These are phyloP conservation scores for Eurystomus glaucurus DNA, from an alignment of 2,797 vertebrate genomes.

Conservation along the genomic window DNA sequence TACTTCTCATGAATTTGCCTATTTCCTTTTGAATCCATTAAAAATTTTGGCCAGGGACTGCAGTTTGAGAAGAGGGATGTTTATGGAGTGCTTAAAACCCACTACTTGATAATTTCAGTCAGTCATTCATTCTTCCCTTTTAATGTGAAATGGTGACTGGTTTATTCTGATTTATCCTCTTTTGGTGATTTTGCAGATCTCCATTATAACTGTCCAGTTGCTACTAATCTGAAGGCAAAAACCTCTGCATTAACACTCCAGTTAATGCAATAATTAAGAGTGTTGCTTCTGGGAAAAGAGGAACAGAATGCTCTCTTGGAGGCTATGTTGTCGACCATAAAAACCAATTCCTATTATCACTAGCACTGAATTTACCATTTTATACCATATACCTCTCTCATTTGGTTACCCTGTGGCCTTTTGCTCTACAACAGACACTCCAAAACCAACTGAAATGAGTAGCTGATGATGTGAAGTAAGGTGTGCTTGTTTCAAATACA, in stretches of 20 bases:
- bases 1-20: background rate
- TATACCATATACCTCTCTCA: background rate
- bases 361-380: background rate
- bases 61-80: background rate
- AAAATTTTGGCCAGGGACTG: background rate
- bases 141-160: background rate
- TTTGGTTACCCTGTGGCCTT: background rate
- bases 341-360: background rate
- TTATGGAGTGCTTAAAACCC: background rate
- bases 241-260: background rate
- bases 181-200: background rate
- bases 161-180: background rate
- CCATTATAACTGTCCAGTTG: background rate
- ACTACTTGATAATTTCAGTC: background rate
- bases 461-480: background rate
- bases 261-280: background rate
- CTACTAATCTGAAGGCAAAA: background rate
- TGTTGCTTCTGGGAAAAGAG: background rate
- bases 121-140: background rate
- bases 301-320: background rate
- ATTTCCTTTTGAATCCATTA: background rate
- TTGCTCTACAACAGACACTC: background rate
- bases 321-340: background rate
- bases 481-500: background rate
- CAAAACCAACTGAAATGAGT: background rate